phyloP scores from a whole-genome alignment of 2,888 invertebrate genomes.

The Hyposoter dolosus region DNA sequence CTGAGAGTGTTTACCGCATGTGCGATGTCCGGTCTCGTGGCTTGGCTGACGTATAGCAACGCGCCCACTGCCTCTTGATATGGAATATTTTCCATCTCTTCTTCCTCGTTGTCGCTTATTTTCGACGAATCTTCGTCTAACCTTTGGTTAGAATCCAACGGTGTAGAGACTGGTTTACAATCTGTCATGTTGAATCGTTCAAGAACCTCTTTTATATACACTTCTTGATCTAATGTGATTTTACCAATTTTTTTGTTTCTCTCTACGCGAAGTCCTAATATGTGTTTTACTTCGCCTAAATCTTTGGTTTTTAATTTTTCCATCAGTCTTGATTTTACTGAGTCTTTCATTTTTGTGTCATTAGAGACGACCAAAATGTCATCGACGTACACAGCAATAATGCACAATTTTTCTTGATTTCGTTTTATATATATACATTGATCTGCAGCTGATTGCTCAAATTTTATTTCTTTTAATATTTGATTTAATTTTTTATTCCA shows the following conservation, averaged over 20 bases:
- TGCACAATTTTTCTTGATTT: constrained; percentile 2
- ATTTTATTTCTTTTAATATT: constrained; percentile 34
- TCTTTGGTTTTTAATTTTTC: constrained; percentile 46
- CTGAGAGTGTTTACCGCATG: background rate
- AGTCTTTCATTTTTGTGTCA: constrained; percentile 7
- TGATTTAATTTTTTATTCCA: constrained; percentile 68
- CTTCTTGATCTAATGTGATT: no score
- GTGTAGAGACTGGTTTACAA: constrained; percentile 57
- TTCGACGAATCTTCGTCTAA: constrained; percentile 19
- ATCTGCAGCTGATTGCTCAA: constrained; percentile 54
- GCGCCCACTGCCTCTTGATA: constrained; percentile 59
- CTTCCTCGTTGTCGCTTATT: background rate
- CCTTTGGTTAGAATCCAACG: constrained; percentile 58
- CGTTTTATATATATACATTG: constrained; percentile 57
- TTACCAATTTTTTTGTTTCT: no score
- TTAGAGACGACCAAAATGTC: constrained; percentile 62
- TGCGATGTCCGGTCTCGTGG: constrained; percentile 60
- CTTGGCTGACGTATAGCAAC: constrained; percentile 54
- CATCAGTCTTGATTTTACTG: constrained; percentile 18
- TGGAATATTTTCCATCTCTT: constrained; percentile 32
- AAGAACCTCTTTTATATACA: no score
- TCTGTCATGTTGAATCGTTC: no score
- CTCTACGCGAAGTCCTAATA: no score
- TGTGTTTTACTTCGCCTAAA: background rate
- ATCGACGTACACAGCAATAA: constrained; percentile 65